Conservation (phyloP, 1,140 invertebrate species). For the Camponotus vicinus region DNA sequence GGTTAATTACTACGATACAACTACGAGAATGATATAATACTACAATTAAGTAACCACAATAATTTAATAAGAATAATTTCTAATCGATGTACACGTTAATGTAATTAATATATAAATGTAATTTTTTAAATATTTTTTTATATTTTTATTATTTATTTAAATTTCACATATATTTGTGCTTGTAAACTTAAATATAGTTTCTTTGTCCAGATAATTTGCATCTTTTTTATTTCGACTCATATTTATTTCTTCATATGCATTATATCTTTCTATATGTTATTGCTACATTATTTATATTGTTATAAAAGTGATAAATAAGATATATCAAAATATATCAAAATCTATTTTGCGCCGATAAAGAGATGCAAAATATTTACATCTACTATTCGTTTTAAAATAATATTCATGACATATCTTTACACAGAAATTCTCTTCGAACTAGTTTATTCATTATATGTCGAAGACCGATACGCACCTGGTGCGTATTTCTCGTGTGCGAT, state of each 20-base stretch:
- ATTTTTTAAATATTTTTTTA: background rate
- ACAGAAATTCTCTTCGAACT: background rate
- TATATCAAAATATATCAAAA: background rate
- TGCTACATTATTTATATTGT: background rate
- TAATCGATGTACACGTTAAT: background rate
- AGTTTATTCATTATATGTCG: background rate
- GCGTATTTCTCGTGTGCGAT: background rate
- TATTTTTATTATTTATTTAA: background rate
- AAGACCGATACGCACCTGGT: background rate
- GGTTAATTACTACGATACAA: conserved; percentile 56
- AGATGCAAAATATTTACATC: background rate
- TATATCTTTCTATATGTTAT: background rate
- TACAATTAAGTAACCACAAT: conserved; percentile 3
- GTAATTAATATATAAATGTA: background rate
- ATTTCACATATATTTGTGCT: background rate
- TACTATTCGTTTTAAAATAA: background rate
- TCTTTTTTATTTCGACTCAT: background rate
- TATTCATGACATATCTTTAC: background rate
- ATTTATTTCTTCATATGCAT: background rate
- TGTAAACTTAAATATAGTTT: background rate
- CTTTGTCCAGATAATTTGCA: background rate
- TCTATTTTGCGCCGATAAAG: background rate
- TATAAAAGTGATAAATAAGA: background rate
- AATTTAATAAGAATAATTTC: background rate
- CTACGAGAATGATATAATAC: conserved; percentile 43